phyloP scores from a whole-genome alignment of 1,140 invertebrate genomes.

The Drosophila biarmipes region DNA sequence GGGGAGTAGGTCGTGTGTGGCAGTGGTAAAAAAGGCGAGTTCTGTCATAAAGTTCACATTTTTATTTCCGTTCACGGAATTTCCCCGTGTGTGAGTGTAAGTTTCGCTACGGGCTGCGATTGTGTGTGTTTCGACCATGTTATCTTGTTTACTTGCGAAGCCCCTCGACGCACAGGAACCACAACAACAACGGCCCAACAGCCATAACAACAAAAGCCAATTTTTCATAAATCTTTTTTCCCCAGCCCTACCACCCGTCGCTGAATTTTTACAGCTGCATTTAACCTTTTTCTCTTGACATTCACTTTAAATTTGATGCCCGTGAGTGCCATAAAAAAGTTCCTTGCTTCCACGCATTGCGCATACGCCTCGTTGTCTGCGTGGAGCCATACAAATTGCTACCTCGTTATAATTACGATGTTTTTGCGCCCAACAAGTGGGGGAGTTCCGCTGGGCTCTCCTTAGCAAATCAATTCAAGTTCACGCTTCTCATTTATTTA shows the following conservation, averaged over 20 bases:
- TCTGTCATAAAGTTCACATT: conserved; percentile 73
- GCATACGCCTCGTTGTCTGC: conserved; percentile 67
- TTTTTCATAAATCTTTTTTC: conserved; percentile 76
- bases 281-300: conserved; percentile 75
- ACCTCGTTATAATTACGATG: conserved; percentile 81
- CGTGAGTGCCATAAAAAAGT: conserved; percentile 69
- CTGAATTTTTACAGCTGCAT: conserved; percentile 72
- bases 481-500: conserved; percentile 67
- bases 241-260: neutral
- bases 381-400: conserved; percentile 59
- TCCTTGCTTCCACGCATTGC: conserved; percentile 43
- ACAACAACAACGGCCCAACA: conserved; percentile 15
- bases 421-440: conserved; percentile 59
- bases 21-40: conserved; percentile 28
- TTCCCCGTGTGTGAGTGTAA: conserved; percentile 13
- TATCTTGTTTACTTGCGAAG: conserved; percentile 69
- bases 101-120: conserved; percentile 8
- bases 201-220: conserved; percentile 71
- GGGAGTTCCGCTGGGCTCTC: conserved; percentile 4
- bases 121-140: conserved; percentile 46
- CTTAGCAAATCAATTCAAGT: conserved; percentile 79
- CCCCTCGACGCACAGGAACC: conserved; percentile 55
- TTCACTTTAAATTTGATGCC: conserved; percentile 72
- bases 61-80: conserved; percentile 66
- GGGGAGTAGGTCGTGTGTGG: conserved; percentile 27